These are phyloP conservation scores for Rhaphigaster nebulosa DNA, from an alignment of 2,888 invertebrate species.

Conservation along the genomic window DNA sequence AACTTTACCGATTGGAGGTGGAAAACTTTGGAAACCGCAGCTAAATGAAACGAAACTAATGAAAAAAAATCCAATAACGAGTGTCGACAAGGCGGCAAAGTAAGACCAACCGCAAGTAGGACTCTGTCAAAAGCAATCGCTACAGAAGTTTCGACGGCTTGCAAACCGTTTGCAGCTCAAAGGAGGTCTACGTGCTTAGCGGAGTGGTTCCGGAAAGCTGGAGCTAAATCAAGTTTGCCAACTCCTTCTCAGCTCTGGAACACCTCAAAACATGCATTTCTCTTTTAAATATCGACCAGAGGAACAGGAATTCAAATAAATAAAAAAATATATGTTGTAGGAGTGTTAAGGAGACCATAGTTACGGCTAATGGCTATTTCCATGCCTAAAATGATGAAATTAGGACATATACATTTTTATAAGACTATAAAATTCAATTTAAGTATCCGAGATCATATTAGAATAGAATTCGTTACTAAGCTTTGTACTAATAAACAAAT, in stretches of 20 bases:
- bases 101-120: neutral
- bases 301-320: neutral
- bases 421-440: no score
- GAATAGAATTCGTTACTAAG: no score
- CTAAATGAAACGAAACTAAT: slow-evolving; percentile 2
- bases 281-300: neutral
- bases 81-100: neutral
- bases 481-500: no score
- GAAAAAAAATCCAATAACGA: slow-evolving; percentile 11
- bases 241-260: neutral
- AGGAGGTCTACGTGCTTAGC: neutral
- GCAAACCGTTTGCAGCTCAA: neutral
- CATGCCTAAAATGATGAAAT: no score
- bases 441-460: no score
- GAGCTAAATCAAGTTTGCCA: neutral
- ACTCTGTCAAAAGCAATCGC: slow-evolving; percentile 16
- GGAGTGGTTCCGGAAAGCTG: neutral
- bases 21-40: neutral
- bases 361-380: no score
- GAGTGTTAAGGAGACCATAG: no score
- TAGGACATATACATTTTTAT: no score
- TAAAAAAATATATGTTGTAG: no score
- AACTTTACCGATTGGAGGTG: neutral
- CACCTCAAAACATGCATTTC: neutral
- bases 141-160: neutral